Percentiles rank a stretch among this genome's conserved stretches.
These are phyloP conservation scores for Eilema depressum DNA, from an alignment of 2,888 invertebrate species.

Conservation along the genomic window DNA sequence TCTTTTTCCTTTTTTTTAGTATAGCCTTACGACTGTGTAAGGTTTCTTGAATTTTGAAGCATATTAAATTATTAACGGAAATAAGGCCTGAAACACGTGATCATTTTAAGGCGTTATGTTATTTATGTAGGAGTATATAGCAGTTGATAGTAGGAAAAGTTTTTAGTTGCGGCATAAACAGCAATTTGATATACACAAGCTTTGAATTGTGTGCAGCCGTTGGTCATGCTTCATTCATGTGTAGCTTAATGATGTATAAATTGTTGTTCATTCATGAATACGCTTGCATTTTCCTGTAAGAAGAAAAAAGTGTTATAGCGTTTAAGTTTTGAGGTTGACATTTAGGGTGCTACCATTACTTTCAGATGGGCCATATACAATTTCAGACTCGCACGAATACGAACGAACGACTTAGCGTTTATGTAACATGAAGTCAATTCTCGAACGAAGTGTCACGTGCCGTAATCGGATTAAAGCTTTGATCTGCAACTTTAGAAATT, in stretches of 20 bases:
- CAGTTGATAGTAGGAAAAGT: constrained; percentile 33
- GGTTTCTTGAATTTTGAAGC: not conserved
- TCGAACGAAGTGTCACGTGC: not conserved
- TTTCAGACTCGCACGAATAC: not conserved
- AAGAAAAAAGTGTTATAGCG: not conserved
- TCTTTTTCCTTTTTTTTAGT: not conserved
- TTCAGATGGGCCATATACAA: not conserved
- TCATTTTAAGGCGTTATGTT: constrained; percentile 28
- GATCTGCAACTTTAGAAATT: not conserved
- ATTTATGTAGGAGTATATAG: constrained; percentile 25
- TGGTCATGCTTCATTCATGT: constrained; percentile 35
- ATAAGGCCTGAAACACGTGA: constrained; percentile 33
- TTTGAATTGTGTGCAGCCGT: constrained; percentile 24
- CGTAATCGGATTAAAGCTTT: not conserved
- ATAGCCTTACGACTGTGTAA: not conserved
- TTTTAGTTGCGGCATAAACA: constrained; percentile 9
- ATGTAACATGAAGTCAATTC: not conserved
- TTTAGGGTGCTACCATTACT: not conserved
- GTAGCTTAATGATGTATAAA: constrained; percentile 37
- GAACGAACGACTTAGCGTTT: not conserved
- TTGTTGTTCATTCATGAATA: constrained; percentile 42
- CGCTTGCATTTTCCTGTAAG: not conserved
- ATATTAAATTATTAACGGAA: constrained; percentile 24
- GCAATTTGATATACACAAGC: constrained; percentile 21
- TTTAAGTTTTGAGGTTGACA: not conserved